Evolutionary conservation across 2,113 vertebrate species (phyloP).

Genomic region (Brachyhypopomus occidentalis): DNA sequence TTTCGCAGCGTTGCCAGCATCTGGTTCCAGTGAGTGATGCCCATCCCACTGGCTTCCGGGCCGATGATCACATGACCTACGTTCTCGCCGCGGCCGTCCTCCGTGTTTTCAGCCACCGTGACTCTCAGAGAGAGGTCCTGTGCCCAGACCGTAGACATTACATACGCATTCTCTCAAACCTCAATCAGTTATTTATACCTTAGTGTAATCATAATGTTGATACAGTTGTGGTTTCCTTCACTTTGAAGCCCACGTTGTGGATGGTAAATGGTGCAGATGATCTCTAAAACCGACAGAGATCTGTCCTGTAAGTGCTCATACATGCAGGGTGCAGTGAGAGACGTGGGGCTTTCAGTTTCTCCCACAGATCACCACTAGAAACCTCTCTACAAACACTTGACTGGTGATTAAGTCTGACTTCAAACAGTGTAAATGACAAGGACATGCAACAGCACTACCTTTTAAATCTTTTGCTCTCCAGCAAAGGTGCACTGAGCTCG

Average conservation of each 20-base stretch:
- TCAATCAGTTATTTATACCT: background rate
- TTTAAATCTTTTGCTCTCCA: too few relatives aligned
- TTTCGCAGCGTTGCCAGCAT: conserved; percentile 95
- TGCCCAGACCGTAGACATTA: background rate
- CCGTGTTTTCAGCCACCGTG: conserved; percentile 89
- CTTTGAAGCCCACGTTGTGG: too few relatives aligned
- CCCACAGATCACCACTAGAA: too few relatives aligned
- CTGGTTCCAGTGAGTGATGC: conserved; percentile 98
- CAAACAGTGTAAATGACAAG: too few relatives aligned
- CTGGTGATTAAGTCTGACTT: too few relatives aligned
- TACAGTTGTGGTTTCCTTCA: background rate
- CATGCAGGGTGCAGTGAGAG: too few relatives aligned
- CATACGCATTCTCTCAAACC: background rate
- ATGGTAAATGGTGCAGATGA: too few relatives aligned
- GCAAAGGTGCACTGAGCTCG: background rate
- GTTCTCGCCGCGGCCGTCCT: conserved; percentile 87
- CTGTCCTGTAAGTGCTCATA: too few relatives aligned
- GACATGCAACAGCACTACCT: too few relatives aligned
- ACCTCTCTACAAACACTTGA: too few relatives aligned
- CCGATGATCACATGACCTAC: conserved; percentile 96
- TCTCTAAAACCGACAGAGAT: too few relatives aligned
- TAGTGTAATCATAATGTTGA: background rate
- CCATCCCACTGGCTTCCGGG: conserved; percentile 88
- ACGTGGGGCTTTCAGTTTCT: too few relatives aligned
- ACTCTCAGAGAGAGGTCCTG: conserved; percentile 95